Conservation (phyloP, 23 tunicate genomes). For the Botrylloides violaceus region DNA sequence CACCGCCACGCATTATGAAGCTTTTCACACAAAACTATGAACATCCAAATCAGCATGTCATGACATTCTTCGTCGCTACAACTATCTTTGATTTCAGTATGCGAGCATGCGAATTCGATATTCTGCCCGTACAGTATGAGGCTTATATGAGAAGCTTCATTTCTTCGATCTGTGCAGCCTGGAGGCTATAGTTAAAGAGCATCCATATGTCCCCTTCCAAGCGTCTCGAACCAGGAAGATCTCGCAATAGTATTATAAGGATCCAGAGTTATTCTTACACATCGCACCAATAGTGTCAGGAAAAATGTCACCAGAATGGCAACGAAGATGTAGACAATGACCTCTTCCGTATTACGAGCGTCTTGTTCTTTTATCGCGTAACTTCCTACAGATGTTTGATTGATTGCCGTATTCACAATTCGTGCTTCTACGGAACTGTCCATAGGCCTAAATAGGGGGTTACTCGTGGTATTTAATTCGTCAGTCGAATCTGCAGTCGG, state of each 20-base stretch:
- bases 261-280: slow-evolving; percentile 73
- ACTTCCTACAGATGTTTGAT: background rate
- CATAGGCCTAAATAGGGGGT: too few species aligned
- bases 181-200: slow-evolving; percentile 10
- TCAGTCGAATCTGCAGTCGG: too few species aligned
- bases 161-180: too few species aligned
- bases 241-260: slow-evolving; percentile 79
- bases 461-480: too few species aligned
- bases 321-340: slow-evolving; percentile 48
- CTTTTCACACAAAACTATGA: too few species aligned
- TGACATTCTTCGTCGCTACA: too few species aligned
- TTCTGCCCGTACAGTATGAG: too few species aligned
- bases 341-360: slow-evolving; percentile 61
- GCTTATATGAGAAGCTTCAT: too few species aligned
- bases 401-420: background rate
- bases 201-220: slow-evolving; percentile 43
- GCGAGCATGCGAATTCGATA: too few species aligned
- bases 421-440: background rate
- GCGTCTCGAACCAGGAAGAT: slow-evolving; percentile 84
- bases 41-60: too few species aligned
- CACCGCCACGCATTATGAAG: too few species aligned
- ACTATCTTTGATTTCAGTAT: too few species aligned
- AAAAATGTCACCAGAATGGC: slow-evolving; percentile 38
- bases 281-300: slow-evolving; percentile 41
- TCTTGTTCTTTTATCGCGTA: background rate